A percentile compares a stretch with the other conserved stretches of the same genome.
Conservation (phyloP, 2,113 vertebrate genomes). For the Scartelaos histophorus region DNA sequence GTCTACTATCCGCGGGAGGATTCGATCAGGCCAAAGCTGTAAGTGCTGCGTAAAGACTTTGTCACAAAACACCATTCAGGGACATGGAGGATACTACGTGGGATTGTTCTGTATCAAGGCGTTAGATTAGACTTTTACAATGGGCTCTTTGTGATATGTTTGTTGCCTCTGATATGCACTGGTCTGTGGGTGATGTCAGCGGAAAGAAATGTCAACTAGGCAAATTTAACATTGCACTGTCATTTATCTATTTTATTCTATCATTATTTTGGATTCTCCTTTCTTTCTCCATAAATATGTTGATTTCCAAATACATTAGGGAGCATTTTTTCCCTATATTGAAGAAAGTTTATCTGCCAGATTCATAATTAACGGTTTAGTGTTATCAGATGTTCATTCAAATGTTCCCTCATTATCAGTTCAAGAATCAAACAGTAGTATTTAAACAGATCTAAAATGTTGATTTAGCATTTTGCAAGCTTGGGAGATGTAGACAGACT, state of each 20-base stretch:
- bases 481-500: too few species aligned
- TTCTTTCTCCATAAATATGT: not conserved
- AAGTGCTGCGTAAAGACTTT: not conserved
- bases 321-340: too few species aligned
- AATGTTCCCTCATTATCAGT: too few species aligned
- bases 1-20: slow-evolving; percentile 29
- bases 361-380: too few species aligned
- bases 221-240: not conserved
- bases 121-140: not conserved
- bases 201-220: not conserved
- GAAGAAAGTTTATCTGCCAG: too few species aligned
- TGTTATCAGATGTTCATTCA: too few species aligned
- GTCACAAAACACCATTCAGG: not conserved
- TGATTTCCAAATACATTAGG: not conserved
- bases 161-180: not conserved
- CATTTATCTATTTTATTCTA: not conserved
- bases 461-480: too few species aligned
- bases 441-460: too few species aligned
- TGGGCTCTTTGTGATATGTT: not conserved
- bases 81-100: not conserved
- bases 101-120: slow-evolving; percentile 1
- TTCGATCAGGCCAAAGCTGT: slow-evolving; percentile 12
- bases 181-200: not conserved
- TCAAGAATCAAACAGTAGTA: too few species aligned
- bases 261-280: not conserved